These are phyloP conservation scores for Emydoidea blandingii DNA, from an alignment of 2,797 vertebrate genomes.

Conservation along the genomic window DNA sequence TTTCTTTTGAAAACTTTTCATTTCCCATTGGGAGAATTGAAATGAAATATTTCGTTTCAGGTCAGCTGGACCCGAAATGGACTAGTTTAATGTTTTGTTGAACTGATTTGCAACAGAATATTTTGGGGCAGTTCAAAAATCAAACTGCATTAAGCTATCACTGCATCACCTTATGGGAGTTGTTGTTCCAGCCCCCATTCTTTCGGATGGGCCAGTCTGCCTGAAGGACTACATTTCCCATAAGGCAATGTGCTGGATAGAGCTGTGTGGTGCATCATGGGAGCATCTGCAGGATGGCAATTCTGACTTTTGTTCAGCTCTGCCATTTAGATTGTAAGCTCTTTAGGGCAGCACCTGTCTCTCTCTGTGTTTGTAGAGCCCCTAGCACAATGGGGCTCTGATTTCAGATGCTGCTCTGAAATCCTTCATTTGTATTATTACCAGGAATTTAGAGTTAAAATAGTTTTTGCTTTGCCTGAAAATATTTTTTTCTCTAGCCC, in stretches of 20 bases:
- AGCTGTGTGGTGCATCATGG: neutral
- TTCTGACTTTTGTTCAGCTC: neutral
- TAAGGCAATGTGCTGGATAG: neutral
- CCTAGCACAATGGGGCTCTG: neutral
- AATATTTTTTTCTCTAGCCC: neutral
- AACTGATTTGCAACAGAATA: too few species aligned
- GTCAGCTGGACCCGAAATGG: neutral
- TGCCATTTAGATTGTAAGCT: neutral
- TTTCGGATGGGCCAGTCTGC: neutral
- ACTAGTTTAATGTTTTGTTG: too few species aligned
- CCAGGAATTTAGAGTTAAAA: neutral
- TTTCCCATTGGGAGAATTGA: neutral
- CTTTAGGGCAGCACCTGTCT: neutral
- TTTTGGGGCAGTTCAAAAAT: too few species aligned
- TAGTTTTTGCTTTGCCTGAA: slow-evolving; percentile 13
- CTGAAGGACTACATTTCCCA: neutral
- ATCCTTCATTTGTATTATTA: neutral
- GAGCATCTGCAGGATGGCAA: neutral
- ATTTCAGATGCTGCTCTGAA: neutral
- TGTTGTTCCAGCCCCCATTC: neutral
- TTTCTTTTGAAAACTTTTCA: neutral
- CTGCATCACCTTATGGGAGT: neutral
- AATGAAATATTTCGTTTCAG: neutral
- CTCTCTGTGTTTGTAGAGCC: neutral
- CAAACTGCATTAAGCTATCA: neutral